Conservation (phyloP, 2,113 vertebrate genomes). For the Scophthalmus maximus region DNA sequence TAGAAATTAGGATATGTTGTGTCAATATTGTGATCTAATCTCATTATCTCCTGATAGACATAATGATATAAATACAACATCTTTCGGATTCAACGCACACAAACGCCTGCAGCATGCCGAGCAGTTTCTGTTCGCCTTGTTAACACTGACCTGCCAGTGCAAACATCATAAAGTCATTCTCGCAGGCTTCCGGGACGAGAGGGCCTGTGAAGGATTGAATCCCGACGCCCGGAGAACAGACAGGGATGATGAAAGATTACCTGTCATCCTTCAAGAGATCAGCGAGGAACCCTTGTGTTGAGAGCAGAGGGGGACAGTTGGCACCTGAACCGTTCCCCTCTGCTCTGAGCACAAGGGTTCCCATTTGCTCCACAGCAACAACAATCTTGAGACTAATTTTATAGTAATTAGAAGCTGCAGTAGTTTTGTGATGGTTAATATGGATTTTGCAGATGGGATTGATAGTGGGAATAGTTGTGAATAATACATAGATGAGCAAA, state of each 20-base stretch:
- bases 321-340: constrained; percentile 44
- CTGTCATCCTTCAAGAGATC: constrained; percentile 55
- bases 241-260: constrained; percentile 49
- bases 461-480: constrained; percentile 15
- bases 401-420: constrained; percentile 9
- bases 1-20: too few relatives aligned
- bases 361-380: constrained; percentile 20
- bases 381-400: constrained; percentile 11
- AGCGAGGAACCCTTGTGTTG: constrained; percentile 47
- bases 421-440: constrained; percentile 9
- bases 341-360: constrained; percentile 43
- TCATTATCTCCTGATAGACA: too few relatives aligned
- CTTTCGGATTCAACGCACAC: background rate
- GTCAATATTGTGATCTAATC: too few relatives aligned
- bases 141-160: constrained; percentile 14
- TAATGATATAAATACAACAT: too few relatives aligned
- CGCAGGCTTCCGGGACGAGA: constrained; percentile 9
- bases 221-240: constrained; percentile 22
- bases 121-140: too few relatives aligned
- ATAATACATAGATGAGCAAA: background rate
- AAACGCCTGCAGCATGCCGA: constrained; percentile 10
- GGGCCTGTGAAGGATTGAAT: constrained; percentile 44
- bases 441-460: constrained; percentile 17
- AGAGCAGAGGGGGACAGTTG: too few relatives aligned
- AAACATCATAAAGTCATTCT: constrained; percentile 25